Base-by-base conservation (phyloP, 2,888 invertebrate species). In the Hyposoter didymator region DNA sequence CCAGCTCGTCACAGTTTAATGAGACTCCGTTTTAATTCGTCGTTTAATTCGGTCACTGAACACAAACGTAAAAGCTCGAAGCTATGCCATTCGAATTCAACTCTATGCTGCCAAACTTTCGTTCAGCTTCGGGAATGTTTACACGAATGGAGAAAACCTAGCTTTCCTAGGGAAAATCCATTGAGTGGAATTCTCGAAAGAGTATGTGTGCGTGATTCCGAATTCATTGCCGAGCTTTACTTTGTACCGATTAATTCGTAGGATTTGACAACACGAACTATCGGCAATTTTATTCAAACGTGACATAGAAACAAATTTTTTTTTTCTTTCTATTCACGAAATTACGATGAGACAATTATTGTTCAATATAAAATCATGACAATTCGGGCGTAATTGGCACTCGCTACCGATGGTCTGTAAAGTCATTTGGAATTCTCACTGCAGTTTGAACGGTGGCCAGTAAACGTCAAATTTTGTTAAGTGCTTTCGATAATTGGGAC, bases 401-500 rank as follows among this genome's bases (percentile, higher is more conserved):
- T 22, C 70, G 8, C 0, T 8, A 55, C 17, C 35, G 22, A 3
- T 17, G 6, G 10, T 22, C 17, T 12, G 19, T 43, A 22, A 45
- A 59, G 59, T 59, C 4, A 73, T 59, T 45, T 22, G 14, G 5
- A 43, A 28, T 55, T 49, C 12, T 55, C 59, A 0, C 43, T 52
- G 8, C 3, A 14, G 43, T 5, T 73, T 35, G 10, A 72, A 35
- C 14, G 14, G 35, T 39, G 19, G 22, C 55, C 39, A 22, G 22
- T 6, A 39, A 43, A 14, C 19, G 59, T 19, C 43, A 14, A 22
- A 73, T 59, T 22, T 43, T 43, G 17, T 59, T 8, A 59, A 73
- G 28, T 55, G 43, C 39, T 59, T 52, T 73, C 8, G 19, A 59
- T n/a, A 17, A 55, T n/a, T 55, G 19, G 35, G 52, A 73, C 72